phyloP scores from a whole-genome alignment of 2,888 invertebrate species.

The Acrobasis consociella region DNA sequence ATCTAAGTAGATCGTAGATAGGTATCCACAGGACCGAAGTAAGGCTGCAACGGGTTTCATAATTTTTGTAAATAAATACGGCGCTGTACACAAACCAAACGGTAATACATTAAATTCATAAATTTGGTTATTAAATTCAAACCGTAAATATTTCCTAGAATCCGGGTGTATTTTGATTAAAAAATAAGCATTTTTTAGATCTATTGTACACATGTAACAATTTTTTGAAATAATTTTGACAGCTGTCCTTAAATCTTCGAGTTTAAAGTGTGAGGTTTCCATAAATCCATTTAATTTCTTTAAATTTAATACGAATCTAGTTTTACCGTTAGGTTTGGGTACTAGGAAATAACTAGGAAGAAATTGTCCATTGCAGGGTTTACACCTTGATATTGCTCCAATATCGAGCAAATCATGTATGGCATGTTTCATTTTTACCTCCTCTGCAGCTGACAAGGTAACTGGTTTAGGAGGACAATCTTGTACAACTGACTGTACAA shows the following conservation, averaged over 20 bases:
- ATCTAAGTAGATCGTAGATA: no score
- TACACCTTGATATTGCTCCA: slow-evolving; percentile 1
- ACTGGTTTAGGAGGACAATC: not conserved
- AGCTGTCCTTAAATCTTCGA: not conserved
- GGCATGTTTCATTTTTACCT: no score
- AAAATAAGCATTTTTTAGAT: not conserved
- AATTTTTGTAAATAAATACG: no score
- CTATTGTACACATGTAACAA: no score
- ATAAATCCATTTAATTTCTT: slow-evolving; percentile 1
- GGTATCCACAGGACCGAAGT: no score
- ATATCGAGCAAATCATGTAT: not conserved
- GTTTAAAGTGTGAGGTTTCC: not conserved
- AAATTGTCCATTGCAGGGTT: slow-evolving; percentile 5
- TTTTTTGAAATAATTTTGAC: no score
- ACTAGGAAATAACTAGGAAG: not conserved
- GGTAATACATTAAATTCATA: no score
- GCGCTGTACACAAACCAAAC: no score
- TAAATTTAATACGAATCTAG: not conserved
- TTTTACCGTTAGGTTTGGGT: slow-evolving; percentile 3
- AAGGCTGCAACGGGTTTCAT: no score
- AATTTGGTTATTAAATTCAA: not conserved
- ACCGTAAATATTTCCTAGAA: not conserved
- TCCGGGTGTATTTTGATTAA: not conserved
- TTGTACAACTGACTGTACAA: not conserved
- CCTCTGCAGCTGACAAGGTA: no score